Base-by-base conservation (phyloP, 2,888 invertebrate species). In the Craniophora ligustri region DNA sequence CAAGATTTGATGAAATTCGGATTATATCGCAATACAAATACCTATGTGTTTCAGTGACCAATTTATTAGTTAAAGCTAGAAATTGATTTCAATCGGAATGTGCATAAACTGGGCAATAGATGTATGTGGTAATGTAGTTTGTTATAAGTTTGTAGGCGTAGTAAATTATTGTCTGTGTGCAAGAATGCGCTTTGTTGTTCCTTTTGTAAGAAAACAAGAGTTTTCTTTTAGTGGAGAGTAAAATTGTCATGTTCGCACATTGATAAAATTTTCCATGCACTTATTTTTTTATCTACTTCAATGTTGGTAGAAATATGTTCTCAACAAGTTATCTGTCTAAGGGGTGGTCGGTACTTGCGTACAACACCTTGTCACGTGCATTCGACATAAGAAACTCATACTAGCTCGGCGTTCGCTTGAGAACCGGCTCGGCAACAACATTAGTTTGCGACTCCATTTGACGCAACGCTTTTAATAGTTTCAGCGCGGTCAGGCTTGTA, bases 401-500 rank as follows among this genome's bases (percentile, higher is more conserved):
- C 11, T 59, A 56, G 51, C 38, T 58, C 31, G 41, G 54, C 42
- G 59, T 32, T 31, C 46, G 42, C 36, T 36, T 15, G 32, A 35
- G 42, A 69, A 68, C 66, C 69, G 57, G 66, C 48, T 55, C 44
- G 11, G 51, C 53, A 58, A 51, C 51, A 56, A 44, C 44, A 59
- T 68, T 41, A 44, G 46, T 57, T 51, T 16, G 54, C 62, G 26
- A 56, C 45, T 42, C 67, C 62, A 54, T 44, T 70, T 78, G 75
- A 70, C 68, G 77, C 76, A 82, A 82, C 67, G 48, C 55, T 66
- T 76, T 68, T 70, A 74, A 78, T 79, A 81, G 69, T 79, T 82
- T 76, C 75, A 79, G 79, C 55, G 77, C 81, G 78, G 71, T 86
- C 79, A 81, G 68, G 82, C 85, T 81, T 81, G 84, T 80, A 62